These are phyloP conservation scores for Scaptomyza montana DNA, from an alignment of 1,140 invertebrate species.

Conservation along the genomic window DNA sequence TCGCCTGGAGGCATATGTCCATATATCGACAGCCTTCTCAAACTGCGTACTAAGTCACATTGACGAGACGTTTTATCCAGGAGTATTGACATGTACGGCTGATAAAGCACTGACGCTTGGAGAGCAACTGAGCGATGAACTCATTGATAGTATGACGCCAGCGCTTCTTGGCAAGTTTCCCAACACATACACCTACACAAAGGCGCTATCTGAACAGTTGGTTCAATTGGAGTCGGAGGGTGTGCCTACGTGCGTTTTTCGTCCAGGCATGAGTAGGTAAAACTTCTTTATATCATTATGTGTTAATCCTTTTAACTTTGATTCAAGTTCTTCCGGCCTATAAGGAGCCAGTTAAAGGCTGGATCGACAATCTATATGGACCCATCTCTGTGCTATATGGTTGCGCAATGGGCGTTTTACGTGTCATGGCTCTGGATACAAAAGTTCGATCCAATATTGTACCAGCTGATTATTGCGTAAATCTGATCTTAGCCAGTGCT, in stretches of 20 bases:
- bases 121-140: constrained; percentile 84
- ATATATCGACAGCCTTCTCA: constrained; percentile 90
- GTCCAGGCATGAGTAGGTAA: constrained; percentile 88
- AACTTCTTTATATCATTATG: not conserved
- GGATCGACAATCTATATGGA: constrained; percentile 96
- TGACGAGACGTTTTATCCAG: constrained; percentile 89
- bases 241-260: constrained; percentile 89
- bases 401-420: constrained; percentile 89
- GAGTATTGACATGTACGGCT: constrained; percentile 86
- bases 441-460: constrained; percentile 88
- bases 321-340: constrained; percentile 90
- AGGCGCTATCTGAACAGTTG: constrained; percentile 90
- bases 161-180: constrained; percentile 89
- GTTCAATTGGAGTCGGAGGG: constrained; percentile 86
- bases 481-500: constrained; percentile 89
- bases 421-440: constrained; percentile 85
- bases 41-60: constrained; percentile 87
- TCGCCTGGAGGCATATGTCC: constrained; percentile 87
- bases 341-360: constrained; percentile 88
- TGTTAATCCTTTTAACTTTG: no score
- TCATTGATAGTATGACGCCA: constrained; percentile 86
- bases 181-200: constrained; percentile 93
- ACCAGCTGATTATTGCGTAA: constrained; percentile 92
- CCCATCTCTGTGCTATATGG: constrained; percentile 90
- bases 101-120: constrained; percentile 86